These are phyloP conservation scores for Pentalonia nigronervosa DNA, from an alignment of 1,140 invertebrate species.

Conservation along the genomic window DNA sequence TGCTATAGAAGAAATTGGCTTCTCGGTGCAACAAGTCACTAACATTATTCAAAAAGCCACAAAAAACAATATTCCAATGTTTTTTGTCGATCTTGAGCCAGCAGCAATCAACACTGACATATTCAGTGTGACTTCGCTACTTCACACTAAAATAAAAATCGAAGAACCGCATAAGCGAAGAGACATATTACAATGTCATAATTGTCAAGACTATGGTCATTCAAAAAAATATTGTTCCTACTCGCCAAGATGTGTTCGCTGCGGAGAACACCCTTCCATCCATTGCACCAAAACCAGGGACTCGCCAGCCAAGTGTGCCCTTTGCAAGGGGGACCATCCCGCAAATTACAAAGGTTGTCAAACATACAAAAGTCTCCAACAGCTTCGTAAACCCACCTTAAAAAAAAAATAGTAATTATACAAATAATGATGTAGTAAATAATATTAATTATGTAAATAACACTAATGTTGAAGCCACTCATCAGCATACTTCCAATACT, in stretches of 20 bases:
- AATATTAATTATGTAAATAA: background rate
- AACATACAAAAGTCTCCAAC: constrained; percentile 33
- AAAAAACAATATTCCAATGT: constrained; percentile 61
- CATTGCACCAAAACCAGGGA: constrained; percentile 63
- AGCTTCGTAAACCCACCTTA: background rate
- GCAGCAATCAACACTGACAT: constrained; percentile 63
- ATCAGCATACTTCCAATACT: background rate
- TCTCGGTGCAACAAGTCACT: constrained; percentile 14
- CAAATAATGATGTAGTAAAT: background rate
- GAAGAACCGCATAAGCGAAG: constrained; percentile 62
- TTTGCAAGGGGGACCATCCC: constrained; percentile 63
- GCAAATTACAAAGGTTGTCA: constrained; percentile 64
- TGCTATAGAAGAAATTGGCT: constrained; percentile 19
- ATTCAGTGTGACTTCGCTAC: constrained; percentile 60
- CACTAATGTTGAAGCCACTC: constrained; percentile 18
- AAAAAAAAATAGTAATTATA: background rate
- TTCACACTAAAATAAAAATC: constrained; percentile 61
- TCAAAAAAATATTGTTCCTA: constrained; percentile 60
- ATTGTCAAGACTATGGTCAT: constrained; percentile 64
- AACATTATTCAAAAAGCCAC: constrained; percentile 29
- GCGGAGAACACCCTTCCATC: constrained; percentile 62
- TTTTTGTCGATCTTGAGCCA: constrained; percentile 51
- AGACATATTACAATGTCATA: constrained; percentile 62
- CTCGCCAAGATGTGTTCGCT: constrained; percentile 63
- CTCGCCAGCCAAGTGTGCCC: constrained; percentile 62